Evolutionary conservation across 2,888 invertebrate species (phyloP), one percentile per base, ranked within the genome.

Genomic region (Hirtodrosophila duncani): DNA sequence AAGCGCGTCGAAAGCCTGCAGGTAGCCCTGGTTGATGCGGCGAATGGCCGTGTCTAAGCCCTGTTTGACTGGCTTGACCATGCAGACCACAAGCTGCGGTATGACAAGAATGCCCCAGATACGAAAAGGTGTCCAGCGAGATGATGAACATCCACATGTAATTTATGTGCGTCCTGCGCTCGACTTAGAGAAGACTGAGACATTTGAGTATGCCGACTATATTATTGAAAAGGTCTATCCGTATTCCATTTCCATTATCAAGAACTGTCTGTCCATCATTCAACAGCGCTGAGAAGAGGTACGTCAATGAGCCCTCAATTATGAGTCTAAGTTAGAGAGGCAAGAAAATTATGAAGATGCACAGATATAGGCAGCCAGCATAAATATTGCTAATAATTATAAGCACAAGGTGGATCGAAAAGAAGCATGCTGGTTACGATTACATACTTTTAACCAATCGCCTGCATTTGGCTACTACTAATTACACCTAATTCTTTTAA

Each of bases 201-300:
- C 97, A 0, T 90, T 98, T 50, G 89, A 92, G 16, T 90, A 98
- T 43, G 98, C 98, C 0, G 94, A 95, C 82, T 90, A 91, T 23
- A 97, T 99, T 68, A 90, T 98, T 46, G 91, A 91, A 65, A 94
- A 95, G 84, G 95, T 97, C n/a, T 98, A 99, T 88, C 98, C 98
- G 0, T 97, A 98, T 83, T 98, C 97, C 0, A 94, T 96, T n/a
- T 92, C 94, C 10, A 96, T 98, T n/a, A 95, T 99, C 84, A 97
- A 97, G 84, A 98, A 99, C 88, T 99, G 98, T 98, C 94, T 98
- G 64, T 96, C 97, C 20, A 97, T 99, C 60, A 95, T 99, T 56
- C 95, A 98, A 83, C 94, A 96, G 13, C 89, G 98, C 63, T 99
- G 98, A 98, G 97, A 97, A 77, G 97, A 97, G 90, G 94, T 96